phyloP scores from a whole-genome alignment of 1,140 invertebrate genomes.

The Paralvinella palmiformis region DNA sequence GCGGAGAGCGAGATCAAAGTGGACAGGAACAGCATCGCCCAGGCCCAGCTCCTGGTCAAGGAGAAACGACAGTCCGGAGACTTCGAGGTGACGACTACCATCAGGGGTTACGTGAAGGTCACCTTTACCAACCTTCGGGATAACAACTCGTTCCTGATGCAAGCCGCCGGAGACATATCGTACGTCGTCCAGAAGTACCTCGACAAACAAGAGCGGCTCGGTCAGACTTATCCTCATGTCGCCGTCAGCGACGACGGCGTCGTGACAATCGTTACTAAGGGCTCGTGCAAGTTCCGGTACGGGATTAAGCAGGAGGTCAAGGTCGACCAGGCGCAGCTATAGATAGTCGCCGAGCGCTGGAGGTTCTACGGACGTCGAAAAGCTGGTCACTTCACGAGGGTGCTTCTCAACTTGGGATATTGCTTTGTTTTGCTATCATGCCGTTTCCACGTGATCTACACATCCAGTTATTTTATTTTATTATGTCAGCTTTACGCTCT shows the following conservation, averaged over 20 bases:
- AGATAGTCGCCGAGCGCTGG: too few species aligned
- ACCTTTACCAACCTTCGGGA: constrained; percentile 44
- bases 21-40: constrained; percentile 40
- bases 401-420: too few species aligned
- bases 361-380: too few species aligned
- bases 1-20: constrained; percentile 52
- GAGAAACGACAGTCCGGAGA: constrained; percentile 34
- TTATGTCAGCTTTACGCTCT: too few species aligned
- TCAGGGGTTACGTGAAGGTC: constrained; percentile 46
- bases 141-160: constrained; percentile 46
- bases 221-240: neutral
- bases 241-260: neutral
- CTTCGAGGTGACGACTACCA: constrained; percentile 43
- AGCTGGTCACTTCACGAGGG: too few species aligned
- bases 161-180: neutral
- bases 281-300: constrained; percentile 9
- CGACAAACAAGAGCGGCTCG: neutral
- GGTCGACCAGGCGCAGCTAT: too few species aligned
- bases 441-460: too few species aligned
- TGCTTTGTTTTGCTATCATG: too few species aligned
- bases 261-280: neutral
- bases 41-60: constrained; percentile 50
- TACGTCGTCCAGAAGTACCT: constrained; percentile 8
- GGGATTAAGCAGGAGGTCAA: constrained; percentile 15
- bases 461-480: too few species aligned